Conservation (phyloP, 2,113 vertebrate genomes). For the Piliocolobus tephrosceles region DNA sequence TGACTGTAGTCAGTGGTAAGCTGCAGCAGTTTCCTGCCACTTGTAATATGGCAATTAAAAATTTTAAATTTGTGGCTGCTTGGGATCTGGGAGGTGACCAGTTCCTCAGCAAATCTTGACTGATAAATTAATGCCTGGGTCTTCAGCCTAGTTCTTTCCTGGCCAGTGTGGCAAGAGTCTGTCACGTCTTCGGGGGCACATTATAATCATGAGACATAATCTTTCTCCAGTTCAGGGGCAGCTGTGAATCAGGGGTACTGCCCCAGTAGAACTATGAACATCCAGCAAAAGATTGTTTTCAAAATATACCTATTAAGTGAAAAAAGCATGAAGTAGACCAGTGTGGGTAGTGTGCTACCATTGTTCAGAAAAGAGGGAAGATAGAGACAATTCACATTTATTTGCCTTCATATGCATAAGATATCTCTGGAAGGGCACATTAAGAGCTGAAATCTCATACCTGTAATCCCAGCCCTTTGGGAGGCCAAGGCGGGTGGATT, state of each 20-base stretch:
- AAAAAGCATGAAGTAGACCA: neutral
- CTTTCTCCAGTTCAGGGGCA: neutral
- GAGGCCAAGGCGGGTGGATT: too few relatives aligned
- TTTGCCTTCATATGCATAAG: neutral
- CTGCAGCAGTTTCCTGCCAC: neutral
- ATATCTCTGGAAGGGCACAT: neutral
- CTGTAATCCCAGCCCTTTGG: too few relatives aligned
- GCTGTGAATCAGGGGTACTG: neutral
- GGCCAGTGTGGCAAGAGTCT: neutral
- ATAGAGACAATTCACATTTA: fast-evolving
- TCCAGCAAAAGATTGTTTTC: neutral
- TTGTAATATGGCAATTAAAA: neutral
- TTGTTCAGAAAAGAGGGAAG: neutral
- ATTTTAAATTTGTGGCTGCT: neutral
- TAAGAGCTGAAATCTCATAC: neutral
- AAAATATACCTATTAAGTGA: neutral
- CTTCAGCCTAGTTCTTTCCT: neutral
- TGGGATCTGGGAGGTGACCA: neutral
- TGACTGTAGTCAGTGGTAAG: neutral
- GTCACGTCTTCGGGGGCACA: neutral
- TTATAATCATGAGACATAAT: neutral
- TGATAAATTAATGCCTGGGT: neutral
- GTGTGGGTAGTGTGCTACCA: neutral
- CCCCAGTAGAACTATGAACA: neutral
- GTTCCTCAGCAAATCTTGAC: neutral